These are phyloP conservation scores for Limosa lapponica DNA, from an alignment of 2,797 vertebrate species.

Conservation along the genomic window DNA sequence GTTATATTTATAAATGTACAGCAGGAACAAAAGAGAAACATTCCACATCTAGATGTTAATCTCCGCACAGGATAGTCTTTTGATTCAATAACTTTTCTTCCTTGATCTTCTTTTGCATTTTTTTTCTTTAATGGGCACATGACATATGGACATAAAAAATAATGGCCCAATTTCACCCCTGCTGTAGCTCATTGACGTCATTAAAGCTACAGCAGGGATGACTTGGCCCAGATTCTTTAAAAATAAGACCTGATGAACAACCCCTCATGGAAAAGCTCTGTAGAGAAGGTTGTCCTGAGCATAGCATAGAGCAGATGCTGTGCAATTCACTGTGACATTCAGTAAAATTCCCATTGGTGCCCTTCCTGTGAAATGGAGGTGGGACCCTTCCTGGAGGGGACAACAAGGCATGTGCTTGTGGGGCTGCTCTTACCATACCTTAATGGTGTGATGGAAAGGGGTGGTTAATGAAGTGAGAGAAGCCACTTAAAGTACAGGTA, in stretches of 20 bases:
- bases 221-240: conserved; percentile 72
- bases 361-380: not conserved
- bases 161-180: conserved; percentile 70
- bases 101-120: conserved; percentile 24
- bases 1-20: not conserved
- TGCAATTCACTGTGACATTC: not conserved
- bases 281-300: conserved; percentile 45
- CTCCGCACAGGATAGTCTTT: not conserved
- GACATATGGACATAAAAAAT: conserved; percentile 70
- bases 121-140: conserved; percentile 50
- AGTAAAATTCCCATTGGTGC: not conserved
- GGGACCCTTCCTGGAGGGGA: not conserved
- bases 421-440: not conserved
- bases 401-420: not conserved
- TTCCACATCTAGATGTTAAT: conserved; percentile 15
- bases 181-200: conserved; percentile 70
- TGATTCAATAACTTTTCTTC: conserved; percentile 35
- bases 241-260: conserved; percentile 64
- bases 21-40: conserved; percentile 6
- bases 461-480: not conserved
- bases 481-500: not conserved
- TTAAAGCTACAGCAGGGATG: conserved; percentile 69
- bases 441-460: not conserved
- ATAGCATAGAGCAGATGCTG: not conserved
- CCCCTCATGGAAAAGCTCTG: conserved; percentile 52